A percentile compares a stretch with the other conserved stretches of the same genome.
Conservation (phyloP, 2,797 vertebrate species). For the Leuciscus waleckii region DNA sequence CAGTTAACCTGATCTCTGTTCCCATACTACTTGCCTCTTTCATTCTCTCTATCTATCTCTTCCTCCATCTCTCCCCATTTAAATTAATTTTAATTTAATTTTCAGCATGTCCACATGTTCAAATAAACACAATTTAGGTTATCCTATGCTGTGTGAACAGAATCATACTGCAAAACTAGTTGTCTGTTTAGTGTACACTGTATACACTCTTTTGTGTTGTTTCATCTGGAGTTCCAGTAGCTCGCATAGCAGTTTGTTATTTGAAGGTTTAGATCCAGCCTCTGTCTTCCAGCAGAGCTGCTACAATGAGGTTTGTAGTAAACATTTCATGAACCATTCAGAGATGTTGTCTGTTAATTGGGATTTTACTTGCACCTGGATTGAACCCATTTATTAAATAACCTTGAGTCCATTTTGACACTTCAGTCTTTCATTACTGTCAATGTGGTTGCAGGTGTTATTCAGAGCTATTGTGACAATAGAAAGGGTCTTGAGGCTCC, state of each 20-base stretch:
- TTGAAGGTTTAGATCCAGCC: neutral
- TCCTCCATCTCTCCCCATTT: slow-evolving; percentile 1
- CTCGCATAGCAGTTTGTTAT: neutral
- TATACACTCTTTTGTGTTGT: neutral
- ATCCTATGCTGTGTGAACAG: neutral
- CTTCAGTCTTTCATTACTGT: neutral
- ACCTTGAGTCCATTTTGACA: neutral
- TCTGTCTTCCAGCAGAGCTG: neutral
- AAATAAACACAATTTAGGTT: neutral
- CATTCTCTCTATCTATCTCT: slow-evolving; percentile 20
- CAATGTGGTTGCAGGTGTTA: neutral
- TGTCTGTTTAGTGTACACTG: no score
- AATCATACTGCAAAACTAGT: neutral
- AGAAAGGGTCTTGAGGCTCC: neutral
- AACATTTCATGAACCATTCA: neutral
- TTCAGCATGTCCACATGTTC: neutral
- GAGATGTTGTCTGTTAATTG: neutral
- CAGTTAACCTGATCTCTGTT: slow-evolving; percentile 33
- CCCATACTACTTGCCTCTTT: slow-evolving; percentile 16
- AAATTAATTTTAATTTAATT: neutral
- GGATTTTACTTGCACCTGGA: neutral
- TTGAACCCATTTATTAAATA: neutral
- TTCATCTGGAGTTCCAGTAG: neutral
- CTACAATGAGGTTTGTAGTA: neutral
- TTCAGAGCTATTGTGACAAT: neutral